Evolutionary conservation across 2,888 invertebrate species (phyloP), one percentile per base, ranked within the genome.

Genomic region (Ormyrus labotus): DNA sequence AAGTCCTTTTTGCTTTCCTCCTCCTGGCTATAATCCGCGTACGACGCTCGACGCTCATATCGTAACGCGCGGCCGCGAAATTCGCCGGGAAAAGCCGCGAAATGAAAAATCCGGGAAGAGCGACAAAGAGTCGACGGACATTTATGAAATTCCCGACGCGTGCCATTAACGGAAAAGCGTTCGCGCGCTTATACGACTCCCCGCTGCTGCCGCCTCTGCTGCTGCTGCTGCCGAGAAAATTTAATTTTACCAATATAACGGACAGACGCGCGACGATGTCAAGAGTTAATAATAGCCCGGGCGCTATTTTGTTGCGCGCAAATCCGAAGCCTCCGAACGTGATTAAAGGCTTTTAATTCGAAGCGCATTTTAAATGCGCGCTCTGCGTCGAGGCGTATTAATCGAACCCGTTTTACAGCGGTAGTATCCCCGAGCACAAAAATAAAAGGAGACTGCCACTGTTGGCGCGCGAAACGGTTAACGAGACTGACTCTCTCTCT

Each of bases 311-410:
- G n/a, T 61, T 67, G 57, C 65, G 19, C 47, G 19, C 10, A 9
- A 45, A 55, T 53, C 34, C 7, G 60, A 71, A 76, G 34, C 50
- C 45, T 61, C 61, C 63, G 47, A 63, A 63, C 57, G 74, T 53
- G n/a, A 64, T 70, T 74, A 58, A 72, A 78, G 67, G 69, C 64
- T 58, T 79, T 79, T 72, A 67, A 78, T 79, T 79, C 50, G 72
- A 68, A 55, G 61, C 53, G 51, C 34, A 34, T 34, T 34, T 34
- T 34, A 50, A 48, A 53, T 45, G 34, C 53, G 11, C 10, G 11
- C 11, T 5, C 11, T 6, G 47, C 57, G 57, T 64, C 57, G 34
- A 1, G 34, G 4, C 34, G 34, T 34, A 4, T 34, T 34, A 34
- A 34, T 34, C 34, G 34, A 34, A 34, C 34, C 34, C 34, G 34